These are phyloP conservation scores for Sitta europaea DNA, from an alignment of 2,113 vertebrate species.

Conservation along the genomic window DNA sequence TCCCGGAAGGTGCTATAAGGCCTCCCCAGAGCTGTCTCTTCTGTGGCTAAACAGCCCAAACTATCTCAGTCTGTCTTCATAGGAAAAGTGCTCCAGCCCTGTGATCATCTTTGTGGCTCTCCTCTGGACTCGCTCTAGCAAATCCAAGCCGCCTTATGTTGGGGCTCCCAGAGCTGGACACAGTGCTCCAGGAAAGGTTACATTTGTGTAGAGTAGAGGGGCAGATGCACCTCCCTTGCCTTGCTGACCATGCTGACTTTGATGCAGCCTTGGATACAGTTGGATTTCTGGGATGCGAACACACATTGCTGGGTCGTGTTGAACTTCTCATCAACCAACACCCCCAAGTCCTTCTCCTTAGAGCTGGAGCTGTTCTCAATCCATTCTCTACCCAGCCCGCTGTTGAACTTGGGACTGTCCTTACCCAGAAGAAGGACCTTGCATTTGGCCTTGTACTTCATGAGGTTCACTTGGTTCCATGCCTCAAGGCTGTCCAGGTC, in stretches of 20 bases:
- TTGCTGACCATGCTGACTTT: not conserved
- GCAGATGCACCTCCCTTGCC: not conserved
- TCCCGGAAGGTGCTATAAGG: not conserved
- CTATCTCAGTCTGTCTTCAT: not conserved
- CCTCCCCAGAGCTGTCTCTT: not conserved
- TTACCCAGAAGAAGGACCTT: not conserved
- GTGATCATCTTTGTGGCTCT: not conserved
- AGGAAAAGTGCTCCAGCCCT: not conserved
- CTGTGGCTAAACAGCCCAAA: not conserved
- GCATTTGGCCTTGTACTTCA: not conserved
- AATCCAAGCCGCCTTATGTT: not conserved
- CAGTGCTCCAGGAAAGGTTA: not conserved
- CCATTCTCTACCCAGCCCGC: not conserved
- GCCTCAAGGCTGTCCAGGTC: not conserved
- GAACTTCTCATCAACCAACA: not conserved
- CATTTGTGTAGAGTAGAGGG: not conserved
- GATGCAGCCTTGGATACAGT: not conserved
- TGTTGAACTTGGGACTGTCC: not conserved
- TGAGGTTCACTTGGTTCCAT: not conserved
- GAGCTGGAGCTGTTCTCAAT: not conserved
- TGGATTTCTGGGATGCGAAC: not conserved
- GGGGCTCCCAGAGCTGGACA: not conserved
- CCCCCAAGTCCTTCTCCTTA: not conserved
- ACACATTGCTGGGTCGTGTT: not conserved
- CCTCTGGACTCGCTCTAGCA: not conserved